These are phyloP conservation scores for Taurulus bubalis DNA, from an alignment of 2,113 vertebrate genomes.

Conservation along the genomic window DNA sequence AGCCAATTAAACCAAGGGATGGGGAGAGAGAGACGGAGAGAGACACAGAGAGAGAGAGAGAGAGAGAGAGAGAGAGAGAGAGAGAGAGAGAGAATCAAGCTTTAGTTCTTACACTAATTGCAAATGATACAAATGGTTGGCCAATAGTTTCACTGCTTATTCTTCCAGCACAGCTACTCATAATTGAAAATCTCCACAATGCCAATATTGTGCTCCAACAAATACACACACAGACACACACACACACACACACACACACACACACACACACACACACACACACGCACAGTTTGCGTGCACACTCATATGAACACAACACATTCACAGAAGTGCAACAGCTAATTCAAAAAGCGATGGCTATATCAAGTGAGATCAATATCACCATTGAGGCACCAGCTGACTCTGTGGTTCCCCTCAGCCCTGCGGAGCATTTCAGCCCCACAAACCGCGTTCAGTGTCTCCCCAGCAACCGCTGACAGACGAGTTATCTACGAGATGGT, in stretches of 20 bases:
- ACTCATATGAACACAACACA: neutral
- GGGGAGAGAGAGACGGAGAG: constrained; percentile 6
- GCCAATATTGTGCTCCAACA: constrained; percentile 55
- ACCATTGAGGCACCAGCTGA: neutral
- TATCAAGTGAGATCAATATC: neutral
- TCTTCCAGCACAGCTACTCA: constrained; percentile 54
- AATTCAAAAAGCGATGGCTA: neutral
- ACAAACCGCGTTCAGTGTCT: neutral
- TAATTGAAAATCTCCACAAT: constrained; percentile 64
- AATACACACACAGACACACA: constrained; percentile 27
- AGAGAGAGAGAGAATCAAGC: constrained; percentile 19
- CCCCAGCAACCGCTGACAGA: neutral
- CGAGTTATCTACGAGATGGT: neutral
- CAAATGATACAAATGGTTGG: constrained; percentile 74
- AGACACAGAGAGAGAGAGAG: constrained; percentile 10
- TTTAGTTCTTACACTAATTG: constrained; percentile 74
- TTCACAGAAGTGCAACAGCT: constrained; percentile 10
- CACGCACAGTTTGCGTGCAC: constrained; percentile 1
- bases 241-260: neutral
- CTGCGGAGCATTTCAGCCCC: neutral
- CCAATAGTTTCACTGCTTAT: constrained; percentile 54
- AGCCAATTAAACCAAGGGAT: constrained; percentile 72
- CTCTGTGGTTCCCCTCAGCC: neutral
- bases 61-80: constrained; percentile 18
- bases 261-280: neutral